phyloP scores from a whole-genome alignment of 2,797 vertebrate genomes.

The Pempheris klunzingeri region DNA sequence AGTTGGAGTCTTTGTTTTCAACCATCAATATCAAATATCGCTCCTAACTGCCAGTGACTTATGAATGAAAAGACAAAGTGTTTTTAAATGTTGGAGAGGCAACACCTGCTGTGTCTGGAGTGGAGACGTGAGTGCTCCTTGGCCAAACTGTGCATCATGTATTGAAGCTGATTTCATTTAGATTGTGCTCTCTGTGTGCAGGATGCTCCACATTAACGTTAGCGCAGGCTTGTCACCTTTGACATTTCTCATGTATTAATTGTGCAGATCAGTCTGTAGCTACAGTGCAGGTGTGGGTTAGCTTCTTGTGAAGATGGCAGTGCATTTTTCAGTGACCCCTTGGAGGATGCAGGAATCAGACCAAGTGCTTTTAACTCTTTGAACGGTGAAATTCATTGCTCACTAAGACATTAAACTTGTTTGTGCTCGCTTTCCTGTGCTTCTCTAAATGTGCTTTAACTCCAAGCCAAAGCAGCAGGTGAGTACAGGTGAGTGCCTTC shows the following conservation, averaged over 20 bases:
- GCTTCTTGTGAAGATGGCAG: conserved; percentile 14
- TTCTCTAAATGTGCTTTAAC: conserved; percentile 64
- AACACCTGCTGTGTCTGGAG: conserved; percentile 27
- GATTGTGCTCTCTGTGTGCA: conserved; percentile 50
- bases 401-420: conserved; percentile 1
- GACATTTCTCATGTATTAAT: background rate
- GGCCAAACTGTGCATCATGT: conserved; percentile 16
- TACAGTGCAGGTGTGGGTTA: background rate
- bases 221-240: conserved; percentile 10
- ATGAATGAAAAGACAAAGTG: background rate
- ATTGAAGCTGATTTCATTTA: background rate
- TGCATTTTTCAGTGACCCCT: conserved; percentile 26
- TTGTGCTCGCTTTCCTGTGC: conserved; percentile 69
- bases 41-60: conserved; percentile 8
- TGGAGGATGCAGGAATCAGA: conserved; percentile 13
- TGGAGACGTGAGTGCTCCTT: background rate
- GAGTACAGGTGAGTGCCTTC: conserved; percentile 6
- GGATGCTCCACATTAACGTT: conserved; percentile 5
- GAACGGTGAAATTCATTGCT: conserved; percentile 21
- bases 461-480: conserved; percentile 18
- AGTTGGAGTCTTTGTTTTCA: conserved; percentile 65
- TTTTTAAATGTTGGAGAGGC: conserved; percentile 19
- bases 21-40: conserved; percentile 4
- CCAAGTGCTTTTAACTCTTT: conserved; percentile 23
- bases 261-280: conserved; percentile 32